These are phyloP conservation scores for Nomada fabriciana DNA, from an alignment of 2,888 invertebrate species.

Conservation along the genomic window DNA sequence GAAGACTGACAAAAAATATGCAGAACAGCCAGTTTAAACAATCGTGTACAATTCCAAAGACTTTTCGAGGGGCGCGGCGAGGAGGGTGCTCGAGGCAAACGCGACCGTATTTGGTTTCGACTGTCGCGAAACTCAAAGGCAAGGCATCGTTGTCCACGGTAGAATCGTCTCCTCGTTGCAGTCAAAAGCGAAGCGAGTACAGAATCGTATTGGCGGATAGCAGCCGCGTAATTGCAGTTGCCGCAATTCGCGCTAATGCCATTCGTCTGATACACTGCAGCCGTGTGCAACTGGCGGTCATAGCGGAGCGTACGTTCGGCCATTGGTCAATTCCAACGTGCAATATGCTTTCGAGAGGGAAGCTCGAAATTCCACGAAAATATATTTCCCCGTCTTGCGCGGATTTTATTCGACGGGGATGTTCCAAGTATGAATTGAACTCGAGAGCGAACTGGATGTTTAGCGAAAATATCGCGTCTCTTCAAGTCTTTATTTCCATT, in stretches of 20 bases:
- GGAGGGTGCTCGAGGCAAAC: neutral
- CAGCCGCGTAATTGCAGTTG: conserved; percentile 61
- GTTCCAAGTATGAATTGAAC: conserved; percentile 6
- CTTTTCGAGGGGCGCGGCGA: too few species aligned
- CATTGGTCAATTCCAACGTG: conserved; percentile 43
- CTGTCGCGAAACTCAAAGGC: conserved; percentile 16
- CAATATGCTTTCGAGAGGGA: conserved; percentile 32
- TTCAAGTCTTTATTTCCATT: too few species aligned
- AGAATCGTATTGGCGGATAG: conserved; percentile 52
- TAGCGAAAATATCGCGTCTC: neutral
- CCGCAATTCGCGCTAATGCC: conserved; percentile 72
- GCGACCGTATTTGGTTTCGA: conserved; percentile 3
- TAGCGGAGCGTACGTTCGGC: conserved; percentile 5
- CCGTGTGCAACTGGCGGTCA: conserved; percentile 26
- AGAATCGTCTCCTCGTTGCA: conserved; percentile 39
- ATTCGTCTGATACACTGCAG: conserved; percentile 61
- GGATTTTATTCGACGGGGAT: conserved; percentile 9
- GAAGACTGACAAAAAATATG: too few species aligned
- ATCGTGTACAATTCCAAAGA: too few species aligned
- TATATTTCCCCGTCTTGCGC: conserved; percentile 19
- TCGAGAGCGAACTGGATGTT: neutral
- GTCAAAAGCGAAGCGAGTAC: conserved; percentile 41
- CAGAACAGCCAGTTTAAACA: too few species aligned
- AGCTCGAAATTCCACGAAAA: conserved; percentile 28
- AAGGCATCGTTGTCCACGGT: neutral